Base-by-base conservation (phyloP, 2,797 vertebrate genomes). In the Sciurus carolinensis region DNA sequence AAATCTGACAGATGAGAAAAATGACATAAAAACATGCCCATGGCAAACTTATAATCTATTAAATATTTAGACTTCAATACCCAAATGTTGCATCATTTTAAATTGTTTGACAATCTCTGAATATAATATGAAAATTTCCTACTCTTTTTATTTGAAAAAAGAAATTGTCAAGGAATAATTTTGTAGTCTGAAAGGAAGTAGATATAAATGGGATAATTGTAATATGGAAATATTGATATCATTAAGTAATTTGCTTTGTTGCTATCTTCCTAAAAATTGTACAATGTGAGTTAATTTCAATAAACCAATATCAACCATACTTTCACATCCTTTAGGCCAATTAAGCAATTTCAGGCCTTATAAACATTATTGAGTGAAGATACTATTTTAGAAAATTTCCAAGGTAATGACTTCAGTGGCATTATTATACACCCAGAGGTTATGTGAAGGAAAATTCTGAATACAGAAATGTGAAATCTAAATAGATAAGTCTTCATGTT, bases 271-370 rank as follows among this genome's bases (percentile, higher is more conserved):
- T 95, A 79, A 94, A 92, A 94, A 50, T 91, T 81, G 17, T 72
- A 30, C 36, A 86, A 67, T 91, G 93, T 88, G 59, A 91, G 72
- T 92, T 95, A 62, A 92, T 94, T 95, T 97, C 87, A 97, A 7
- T 54, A 92, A 72, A 93, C 57, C 71, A 95, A 42, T 22, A 95
- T 96, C 69, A 94, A 67, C 79, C 84, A 83, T 94, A 95, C 95
- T 91, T 91, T 95, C 81, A 42, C 42, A 92, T 75, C 15, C 39
- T 96, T 96, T 96, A 95, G 96, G 64, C 77, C 83, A 94, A 71
- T 96, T 94, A 95, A 96, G 57, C 76, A 89, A 95, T 95, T 95
- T 88, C 33, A 95, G 94, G 87, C 80, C 79, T 94, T 96, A 80
- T 93, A 87, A 96, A 93, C 66, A 95, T 42, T 93, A 54, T 76